Evolutionary conservation across 2,113 vertebrate species (phyloP).

Genomic region (Rhipidura dahli): DNA sequence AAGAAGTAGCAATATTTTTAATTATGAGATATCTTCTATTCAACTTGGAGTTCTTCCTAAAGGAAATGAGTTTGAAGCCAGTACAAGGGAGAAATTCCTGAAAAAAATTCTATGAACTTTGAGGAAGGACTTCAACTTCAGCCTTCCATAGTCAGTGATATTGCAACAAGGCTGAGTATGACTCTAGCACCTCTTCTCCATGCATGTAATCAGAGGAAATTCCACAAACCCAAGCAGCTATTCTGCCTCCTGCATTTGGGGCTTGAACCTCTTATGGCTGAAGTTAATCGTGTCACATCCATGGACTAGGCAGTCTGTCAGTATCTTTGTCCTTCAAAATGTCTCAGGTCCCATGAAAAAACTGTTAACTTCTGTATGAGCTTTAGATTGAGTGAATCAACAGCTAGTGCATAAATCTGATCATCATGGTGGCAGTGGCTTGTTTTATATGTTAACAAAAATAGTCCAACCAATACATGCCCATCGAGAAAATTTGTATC

Average conservation of each 20-base stretch:
- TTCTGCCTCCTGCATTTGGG: neutral
- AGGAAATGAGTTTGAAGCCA: neutral
- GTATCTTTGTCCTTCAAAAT: neutral
- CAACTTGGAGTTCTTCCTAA: neutral
- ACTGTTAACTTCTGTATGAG: neutral
- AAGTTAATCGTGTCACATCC: neutral
- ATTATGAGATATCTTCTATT: constrained; percentile 23
- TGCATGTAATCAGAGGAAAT: neutral
- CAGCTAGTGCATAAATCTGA: neutral
- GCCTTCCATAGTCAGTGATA: neutral
- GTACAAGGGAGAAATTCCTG: neutral
- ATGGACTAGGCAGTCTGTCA: neutral
- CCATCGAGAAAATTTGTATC: neutral
- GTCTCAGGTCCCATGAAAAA: neutral
- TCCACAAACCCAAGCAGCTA: neutral
- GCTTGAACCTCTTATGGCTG: neutral
- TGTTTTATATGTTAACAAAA: neutral
- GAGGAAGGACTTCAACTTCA: neutral
- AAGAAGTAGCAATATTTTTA: constrained; percentile 35
- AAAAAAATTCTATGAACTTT: neutral
- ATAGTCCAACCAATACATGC: neutral
- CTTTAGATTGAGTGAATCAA: neutral
- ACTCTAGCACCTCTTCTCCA: neutral
- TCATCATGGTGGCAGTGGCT: neutral
- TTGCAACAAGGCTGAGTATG: neutral